phyloP scores from a whole-genome alignment of 2,113 vertebrate genomes.

The Albula goreensis region DNA sequence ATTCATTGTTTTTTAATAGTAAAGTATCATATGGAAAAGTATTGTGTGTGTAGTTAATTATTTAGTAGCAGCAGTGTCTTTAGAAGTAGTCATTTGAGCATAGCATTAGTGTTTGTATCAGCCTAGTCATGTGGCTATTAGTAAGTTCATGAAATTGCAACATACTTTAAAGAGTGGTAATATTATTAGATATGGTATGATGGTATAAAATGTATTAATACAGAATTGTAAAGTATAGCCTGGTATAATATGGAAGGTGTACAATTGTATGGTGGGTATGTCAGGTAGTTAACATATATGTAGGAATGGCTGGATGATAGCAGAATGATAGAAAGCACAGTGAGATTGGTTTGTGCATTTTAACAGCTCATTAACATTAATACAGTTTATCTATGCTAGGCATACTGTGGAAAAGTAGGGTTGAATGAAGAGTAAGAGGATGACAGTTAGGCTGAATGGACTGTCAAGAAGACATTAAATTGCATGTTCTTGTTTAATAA shows the following conservation, averaged over 20 bases:
- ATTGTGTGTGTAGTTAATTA: background rate
- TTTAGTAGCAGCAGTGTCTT: background rate
- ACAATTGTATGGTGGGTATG: background rate
- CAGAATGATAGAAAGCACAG: background rate
- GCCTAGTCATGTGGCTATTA: background rate
- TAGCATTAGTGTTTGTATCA: background rate
- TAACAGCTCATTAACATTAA: background rate
- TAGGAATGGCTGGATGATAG: background rate
- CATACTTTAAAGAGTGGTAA: background rate
- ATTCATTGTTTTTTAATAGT: background rate
- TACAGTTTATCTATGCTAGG: background rate
- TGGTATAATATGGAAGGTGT: background rate
- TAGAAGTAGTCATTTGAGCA: background rate
- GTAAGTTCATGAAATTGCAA: background rate
- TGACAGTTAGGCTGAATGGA: too few relatives aligned
- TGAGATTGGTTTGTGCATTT: background rate
- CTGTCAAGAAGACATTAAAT: background rate
- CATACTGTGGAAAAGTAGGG: background rate
- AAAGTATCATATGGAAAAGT: background rate
- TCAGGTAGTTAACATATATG: background rate
- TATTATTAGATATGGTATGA: background rate
- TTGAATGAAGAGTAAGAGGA: too few relatives aligned
- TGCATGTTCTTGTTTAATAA: background rate
- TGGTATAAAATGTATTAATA: background rate
- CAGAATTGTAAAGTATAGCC: background rate